A percentile compares a stretch with the other conserved stretches of the same genome.
Evolutionary conservation across 1,140 invertebrate species (phyloP).

Genomic region (Trichoplusia ni): DNA sequence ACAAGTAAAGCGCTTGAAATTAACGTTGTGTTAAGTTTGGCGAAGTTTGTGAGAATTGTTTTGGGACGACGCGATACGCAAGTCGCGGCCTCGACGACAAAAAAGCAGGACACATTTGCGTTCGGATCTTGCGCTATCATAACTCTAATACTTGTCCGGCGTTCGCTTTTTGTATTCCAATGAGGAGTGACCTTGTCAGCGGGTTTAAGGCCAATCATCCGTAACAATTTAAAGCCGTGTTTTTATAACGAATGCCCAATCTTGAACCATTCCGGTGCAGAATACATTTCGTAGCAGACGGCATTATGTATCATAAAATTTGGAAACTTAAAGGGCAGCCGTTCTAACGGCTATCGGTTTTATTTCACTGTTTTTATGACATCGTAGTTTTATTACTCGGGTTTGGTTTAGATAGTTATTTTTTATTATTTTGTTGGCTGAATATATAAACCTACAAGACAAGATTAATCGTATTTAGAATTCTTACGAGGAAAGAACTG

Average conservation of each 20-base stretch:
- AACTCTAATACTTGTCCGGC: neutral
- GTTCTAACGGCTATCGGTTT: slow-evolving; percentile 20
- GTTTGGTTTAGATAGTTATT: neutral
- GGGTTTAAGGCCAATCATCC: neutral
- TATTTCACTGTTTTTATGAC: slow-evolving; percentile 12
- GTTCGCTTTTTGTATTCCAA: slow-evolving; percentile 3
- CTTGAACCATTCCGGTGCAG: no score
- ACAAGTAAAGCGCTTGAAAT: slow-evolving; percentile 58
- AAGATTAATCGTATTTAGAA: no score
- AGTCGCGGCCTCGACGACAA: slow-evolving; percentile 2
- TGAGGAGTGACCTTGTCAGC: slow-evolving; percentile 14
- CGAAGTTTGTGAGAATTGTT: slow-evolving; percentile 31
- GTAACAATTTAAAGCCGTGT: neutral
- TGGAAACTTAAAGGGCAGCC: neutral
- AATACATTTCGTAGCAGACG: neutral
- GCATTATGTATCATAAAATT: slow-evolving; percentile 3
- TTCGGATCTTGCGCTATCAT: neutral
- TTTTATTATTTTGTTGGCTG: neutral
- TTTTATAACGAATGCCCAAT: neutral
- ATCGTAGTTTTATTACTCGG: slow-evolving; percentile 19
- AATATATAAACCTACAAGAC: neutral
- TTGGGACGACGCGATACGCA: slow-evolving; percentile 10
- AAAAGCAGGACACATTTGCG: slow-evolving; percentile 3
- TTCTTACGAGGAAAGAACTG: no score
- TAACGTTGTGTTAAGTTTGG: slow-evolving; percentile 45